These are phyloP conservation scores for Morelia viridis DNA, from an alignment of 2,797 vertebrate species.

Conservation along the genomic window DNA sequence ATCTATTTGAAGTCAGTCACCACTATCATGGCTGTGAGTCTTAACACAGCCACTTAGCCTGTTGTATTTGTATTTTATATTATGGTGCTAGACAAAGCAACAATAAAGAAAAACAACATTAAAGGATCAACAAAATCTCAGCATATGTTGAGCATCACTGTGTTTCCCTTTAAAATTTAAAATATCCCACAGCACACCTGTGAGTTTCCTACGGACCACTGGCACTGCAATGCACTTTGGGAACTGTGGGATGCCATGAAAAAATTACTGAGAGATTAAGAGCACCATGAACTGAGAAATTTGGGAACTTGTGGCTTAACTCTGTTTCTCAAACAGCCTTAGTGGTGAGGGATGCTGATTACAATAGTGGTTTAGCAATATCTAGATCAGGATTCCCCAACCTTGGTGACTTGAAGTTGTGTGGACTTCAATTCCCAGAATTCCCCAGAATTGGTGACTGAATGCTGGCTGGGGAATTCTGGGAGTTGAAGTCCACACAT, in stretches of 20 bases:
- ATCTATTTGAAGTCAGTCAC: not conserved
- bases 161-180: not conserved
- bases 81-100: not conserved
- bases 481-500: too few relatives aligned
- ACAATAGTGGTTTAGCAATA: not conserved
- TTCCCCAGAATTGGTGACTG: too few relatives aligned
- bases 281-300: not conserved
- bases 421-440: too few relatives aligned
- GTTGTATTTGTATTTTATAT: not conserved
- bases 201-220: not conserved
- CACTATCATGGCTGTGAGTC: not conserved
- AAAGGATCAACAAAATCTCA: not conserved
- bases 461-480: too few relatives aligned
- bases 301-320: not conserved
- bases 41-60: not conserved
- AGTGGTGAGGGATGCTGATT: not conserved
- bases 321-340: not conserved
- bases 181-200: not conserved
- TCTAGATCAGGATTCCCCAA: not conserved
- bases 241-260: not conserved
- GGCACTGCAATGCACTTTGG: not conserved
- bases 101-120: not conserved
- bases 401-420: too few relatives aligned
- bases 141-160: not conserved
- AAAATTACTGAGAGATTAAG: not conserved